A percentile compares a stretch with the other conserved stretches of the same genome.
phyloP scores from a whole-genome alignment of 2,888 invertebrate species.

The Conchocele bisecta region DNA sequence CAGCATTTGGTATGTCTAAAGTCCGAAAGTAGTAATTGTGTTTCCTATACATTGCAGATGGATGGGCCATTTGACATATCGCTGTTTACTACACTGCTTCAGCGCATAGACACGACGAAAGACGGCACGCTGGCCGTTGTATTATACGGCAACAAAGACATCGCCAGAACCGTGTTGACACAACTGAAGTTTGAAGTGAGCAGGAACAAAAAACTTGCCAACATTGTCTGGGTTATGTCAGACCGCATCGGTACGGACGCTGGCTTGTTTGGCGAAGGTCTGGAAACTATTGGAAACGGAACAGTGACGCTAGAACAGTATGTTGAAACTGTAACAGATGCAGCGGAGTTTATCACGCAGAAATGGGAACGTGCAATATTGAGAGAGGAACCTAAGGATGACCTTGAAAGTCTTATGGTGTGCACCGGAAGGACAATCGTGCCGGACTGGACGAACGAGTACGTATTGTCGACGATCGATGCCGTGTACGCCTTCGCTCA shows the following conservation, averaged over 20 bases:
- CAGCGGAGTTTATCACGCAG: slow-evolving; percentile 18
- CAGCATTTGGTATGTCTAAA: too few relatives aligned
- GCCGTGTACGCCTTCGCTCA: slow-evolving; percentile 69
- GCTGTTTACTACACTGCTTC: slow-evolving; percentile 18
- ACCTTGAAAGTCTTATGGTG: slow-evolving; percentile 42
- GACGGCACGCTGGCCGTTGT: slow-evolving; percentile 62
- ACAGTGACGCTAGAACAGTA: slow-evolving; percentile 61
- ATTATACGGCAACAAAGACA: slow-evolving; percentile 64
- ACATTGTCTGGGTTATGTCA: slow-evolving; percentile 68
- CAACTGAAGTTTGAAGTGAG: slow-evolving; percentile 19
- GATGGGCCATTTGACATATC: too few relatives aligned
- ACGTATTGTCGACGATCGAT: slow-evolving; percentile 61
- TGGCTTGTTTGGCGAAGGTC: slow-evolving; percentile 30
- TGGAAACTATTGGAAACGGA: slow-evolving; percentile 33
- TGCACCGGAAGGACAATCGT: slow-evolving; percentile 22
- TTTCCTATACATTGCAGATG: too few relatives aligned
- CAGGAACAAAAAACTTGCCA: neutral
- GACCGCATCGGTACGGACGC: slow-evolving; percentile 63
- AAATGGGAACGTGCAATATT: slow-evolving; percentile 42
- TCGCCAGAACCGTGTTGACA: slow-evolving; percentile 50
- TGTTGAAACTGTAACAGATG: slow-evolving; percentile 38
- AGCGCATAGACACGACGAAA: slow-evolving; percentile 43
- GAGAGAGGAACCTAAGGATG: slow-evolving; percentile 9
- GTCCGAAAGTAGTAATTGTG: too few relatives aligned
- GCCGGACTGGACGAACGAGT: slow-evolving; percentile 44